Base-by-base conservation (phyloP, 2,113 vertebrate genomes). In the Talpa occidentalis region DNA sequence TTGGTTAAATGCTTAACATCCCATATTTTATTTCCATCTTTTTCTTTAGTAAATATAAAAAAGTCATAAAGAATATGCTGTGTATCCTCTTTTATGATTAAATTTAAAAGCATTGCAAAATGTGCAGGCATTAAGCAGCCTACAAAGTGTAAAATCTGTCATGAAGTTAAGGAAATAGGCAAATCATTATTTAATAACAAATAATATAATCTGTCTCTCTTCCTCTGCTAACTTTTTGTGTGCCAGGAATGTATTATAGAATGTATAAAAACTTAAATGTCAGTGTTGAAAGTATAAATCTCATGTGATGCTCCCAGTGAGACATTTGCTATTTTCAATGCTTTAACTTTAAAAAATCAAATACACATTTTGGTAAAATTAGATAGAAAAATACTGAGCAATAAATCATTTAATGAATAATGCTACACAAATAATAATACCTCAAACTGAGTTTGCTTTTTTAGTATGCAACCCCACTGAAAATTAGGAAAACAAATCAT, bases 121-220 rank as follows among this genome's bases (percentile, higher is more conserved):
- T 32, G 59, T 42, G 15, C 5, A 69, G 42, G 4, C 70, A 54
- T 93, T 86, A 95, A 92, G 73, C 70, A 87, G 59, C 81, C 80
- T 83, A 0, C 8, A 72, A 21, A 40, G 10, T 52, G 82, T 94
- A 87, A 95, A 92, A 90, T 60, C 44, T 52, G 22, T 77, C 83
- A 76, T 8, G 0, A 95, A 93, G 28, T 90, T 76, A 88, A 60
- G 60, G 76, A 83, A 93, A 76, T 35, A 70, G 24, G 44, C 19
- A 90, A 92, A 64, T 76, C 60, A n/a, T 95, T 79, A 92, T 74
- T 90, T 69, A 22, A 90, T 42, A 87, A 76, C 47, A 80, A 84
- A 59, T 10, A 79, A 66, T 66, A 35, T 72, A n/a, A 66, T 42
- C 10, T 54, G 30, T 93, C 26, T 67, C 28, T 24, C 16, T 10